phyloP scores from a whole-genome alignment of 2,113 vertebrate species.

The Stictonetta naevosa region DNA sequence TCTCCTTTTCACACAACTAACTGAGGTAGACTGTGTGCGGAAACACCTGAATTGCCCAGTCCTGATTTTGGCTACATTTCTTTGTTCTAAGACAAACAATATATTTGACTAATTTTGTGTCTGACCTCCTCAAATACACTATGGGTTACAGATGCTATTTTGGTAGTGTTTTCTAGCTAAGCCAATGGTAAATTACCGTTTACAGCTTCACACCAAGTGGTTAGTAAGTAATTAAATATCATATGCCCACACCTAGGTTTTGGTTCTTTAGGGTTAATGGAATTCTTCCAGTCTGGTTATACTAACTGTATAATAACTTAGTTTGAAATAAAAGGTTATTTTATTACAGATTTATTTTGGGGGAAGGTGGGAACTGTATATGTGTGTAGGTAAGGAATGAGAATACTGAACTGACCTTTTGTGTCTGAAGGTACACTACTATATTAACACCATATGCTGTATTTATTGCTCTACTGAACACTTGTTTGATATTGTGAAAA shows the following conservation, averaged over 20 bases:
- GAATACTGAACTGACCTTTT: constrained; percentile 1
- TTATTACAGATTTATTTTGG: constrained; percentile 60
- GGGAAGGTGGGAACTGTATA: constrained; percentile 18
- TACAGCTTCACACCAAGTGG: constrained; percentile 32
- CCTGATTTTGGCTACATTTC: background rate
- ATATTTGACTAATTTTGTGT: background rate
- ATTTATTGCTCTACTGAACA: constrained; percentile 27
- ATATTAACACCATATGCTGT: constrained; percentile 10
- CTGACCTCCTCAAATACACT: background rate
- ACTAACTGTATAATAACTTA: constrained; percentile 51
- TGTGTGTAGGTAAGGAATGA: constrained; percentile 9
- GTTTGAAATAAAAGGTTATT: constrained; percentile 61
- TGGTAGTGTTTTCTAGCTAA: constrained; percentile 35
- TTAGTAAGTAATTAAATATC: constrained; percentile 21
- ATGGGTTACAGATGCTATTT: constrained; percentile 20
- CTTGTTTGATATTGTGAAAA: constrained; percentile 42
- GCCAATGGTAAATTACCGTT: background rate
- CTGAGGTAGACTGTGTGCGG: background rate
- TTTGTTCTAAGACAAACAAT: background rate
- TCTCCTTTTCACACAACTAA: background rate
- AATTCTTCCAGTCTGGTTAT: constrained; percentile 32
- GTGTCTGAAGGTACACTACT: background rate
- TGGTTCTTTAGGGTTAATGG: constrained; percentile 37
- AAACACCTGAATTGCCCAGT: background rate
- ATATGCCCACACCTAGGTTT: background rate